Evolutionary conservation across 2,113 vertebrate species (phyloP), one percentile per base, ranked within the genome.

Genomic region (Anguilla rostrata): DNA sequence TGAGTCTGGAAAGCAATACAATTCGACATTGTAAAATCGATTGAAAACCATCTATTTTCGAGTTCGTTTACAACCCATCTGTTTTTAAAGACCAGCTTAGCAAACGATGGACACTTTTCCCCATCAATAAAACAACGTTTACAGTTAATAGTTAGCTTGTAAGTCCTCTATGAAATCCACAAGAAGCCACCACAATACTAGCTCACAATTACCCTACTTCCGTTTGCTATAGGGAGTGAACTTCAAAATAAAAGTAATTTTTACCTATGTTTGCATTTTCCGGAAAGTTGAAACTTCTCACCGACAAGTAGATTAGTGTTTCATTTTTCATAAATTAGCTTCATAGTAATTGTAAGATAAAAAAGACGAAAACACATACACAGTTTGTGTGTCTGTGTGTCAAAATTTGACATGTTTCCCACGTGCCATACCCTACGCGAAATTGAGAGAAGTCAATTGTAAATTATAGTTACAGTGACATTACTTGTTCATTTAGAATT

Each of bases 11-110:
- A 85, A 9, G 86, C 86, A 5, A 87, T 86, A 34, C 87, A 89
- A 60, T 88, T 83, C 82, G 90, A 93, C 95, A 96, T 95, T 82
- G 39, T 88, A 14, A 7, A n/a, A n/a, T 22, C 0, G n/a, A 75
- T 75, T 75, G 34, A 5, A 75, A 75, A 34, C 71, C 71, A 34
- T 7, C 71, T 34, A 22, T 34, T n/a, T 75, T 29, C 5, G 26
- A 75, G 71, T 34, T 71, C 63, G 20, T 26, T 71, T n/a, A n/a
- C 5, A 26, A n/a, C 5, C n/a, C 71, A 75, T 75, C n/a, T n/a
- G 11, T 75, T 75, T 46, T 75, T n/a, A 75, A 75, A n/a, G n/a
- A 22, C 6, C 7, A 75, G 26, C n/a, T 75, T 75, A 34, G 71
- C 71, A 75, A 75, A 12, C 8, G n/a, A 75, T 66, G 22, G 20